Evolutionary conservation across 2,888 invertebrate species (phyloP).

Genomic region (Brenthis hecate): DNA sequence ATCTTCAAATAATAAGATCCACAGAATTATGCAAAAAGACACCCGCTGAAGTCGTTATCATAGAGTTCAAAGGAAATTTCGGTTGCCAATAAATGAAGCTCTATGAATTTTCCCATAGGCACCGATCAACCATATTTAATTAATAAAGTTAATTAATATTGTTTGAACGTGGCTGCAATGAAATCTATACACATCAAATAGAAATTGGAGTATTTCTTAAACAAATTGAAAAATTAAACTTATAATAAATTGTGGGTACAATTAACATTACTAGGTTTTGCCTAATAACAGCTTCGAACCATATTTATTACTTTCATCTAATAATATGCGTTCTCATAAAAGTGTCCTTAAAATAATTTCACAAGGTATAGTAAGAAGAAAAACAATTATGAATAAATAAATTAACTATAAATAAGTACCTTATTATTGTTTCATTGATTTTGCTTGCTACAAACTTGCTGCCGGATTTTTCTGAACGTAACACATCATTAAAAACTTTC

Average conservation of each 20-base stretch:
- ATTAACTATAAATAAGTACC: too few species aligned
- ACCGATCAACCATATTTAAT: constrained; percentile 33
- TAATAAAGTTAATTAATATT: constrained; percentile 27
- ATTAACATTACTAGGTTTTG: too few species aligned
- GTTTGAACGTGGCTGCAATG: constrained; percentile 8
- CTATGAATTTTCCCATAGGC: constrained; percentile 37
- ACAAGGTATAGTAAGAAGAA: too few species aligned
- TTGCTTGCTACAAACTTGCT: neutral
- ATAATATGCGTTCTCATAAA: too few species aligned
- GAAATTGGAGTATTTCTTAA: too few species aligned
- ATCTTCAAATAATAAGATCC: constrained; percentile 44
- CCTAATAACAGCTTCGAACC: too few species aligned
- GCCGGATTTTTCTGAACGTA: too few species aligned
- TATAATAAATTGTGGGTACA: too few species aligned
- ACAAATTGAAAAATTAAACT: too few species aligned
- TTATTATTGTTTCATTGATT: neutral
- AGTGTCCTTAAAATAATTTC: too few species aligned
- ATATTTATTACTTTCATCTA: too few species aligned
- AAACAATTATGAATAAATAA: too few species aligned
- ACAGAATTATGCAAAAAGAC: constrained; percentile 53
- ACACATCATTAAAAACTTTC: neutral
- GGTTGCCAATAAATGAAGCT: constrained; percentile 51
- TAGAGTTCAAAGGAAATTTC: constrained; percentile 58
- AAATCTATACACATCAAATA: neutral
- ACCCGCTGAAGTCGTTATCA: constrained; percentile 51